phyloP scores from a whole-genome alignment of 2,888 invertebrate species.

The Netelia melanura region DNA sequence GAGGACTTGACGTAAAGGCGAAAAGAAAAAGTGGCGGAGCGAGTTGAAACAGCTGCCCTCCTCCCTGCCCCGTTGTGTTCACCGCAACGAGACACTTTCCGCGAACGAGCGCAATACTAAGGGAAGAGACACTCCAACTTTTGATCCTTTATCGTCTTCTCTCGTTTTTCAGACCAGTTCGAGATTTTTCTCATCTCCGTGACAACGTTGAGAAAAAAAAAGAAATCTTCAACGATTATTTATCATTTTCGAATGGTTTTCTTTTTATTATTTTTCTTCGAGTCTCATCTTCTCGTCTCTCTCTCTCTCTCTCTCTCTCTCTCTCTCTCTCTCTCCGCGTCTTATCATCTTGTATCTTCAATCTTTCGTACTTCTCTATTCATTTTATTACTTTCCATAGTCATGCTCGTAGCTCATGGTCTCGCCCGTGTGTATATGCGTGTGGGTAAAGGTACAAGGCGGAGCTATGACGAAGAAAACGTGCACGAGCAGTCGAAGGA shows the following conservation, averaged over 20 bases:
- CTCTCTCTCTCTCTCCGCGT: background rate
- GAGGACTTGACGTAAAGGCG: constrained; percentile 28
- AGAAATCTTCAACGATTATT: too few relatives aligned
- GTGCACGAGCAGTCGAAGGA: constrained; percentile 51
- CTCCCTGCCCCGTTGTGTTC: too few relatives aligned
- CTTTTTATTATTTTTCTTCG: constrained; percentile 1
- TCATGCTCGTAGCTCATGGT: constrained; percentile 23
- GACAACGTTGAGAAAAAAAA: too few relatives aligned
- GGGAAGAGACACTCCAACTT: too few relatives aligned
- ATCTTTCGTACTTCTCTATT: constrained; percentile 24
- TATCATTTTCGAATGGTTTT: background rate
- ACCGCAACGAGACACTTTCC: too few relatives aligned
- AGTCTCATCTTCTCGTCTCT: background rate
- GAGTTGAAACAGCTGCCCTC: too few relatives aligned
- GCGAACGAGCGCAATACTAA: too few relatives aligned
- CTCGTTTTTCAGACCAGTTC: too few relatives aligned
- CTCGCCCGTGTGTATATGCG: background rate
- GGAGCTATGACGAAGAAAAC: constrained; percentile 49
- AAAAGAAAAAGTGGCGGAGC: too few relatives aligned
- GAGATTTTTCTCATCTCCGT: too few relatives aligned
- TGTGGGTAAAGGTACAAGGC: background rate
- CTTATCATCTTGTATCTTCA: background rate
- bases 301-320: background rate
- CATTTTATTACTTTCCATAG: constrained; percentile 15
- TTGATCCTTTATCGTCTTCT: too few relatives aligned